Base-by-base conservation (phyloP, 2,888 invertebrate genomes). In the Bombylius major region DNA sequence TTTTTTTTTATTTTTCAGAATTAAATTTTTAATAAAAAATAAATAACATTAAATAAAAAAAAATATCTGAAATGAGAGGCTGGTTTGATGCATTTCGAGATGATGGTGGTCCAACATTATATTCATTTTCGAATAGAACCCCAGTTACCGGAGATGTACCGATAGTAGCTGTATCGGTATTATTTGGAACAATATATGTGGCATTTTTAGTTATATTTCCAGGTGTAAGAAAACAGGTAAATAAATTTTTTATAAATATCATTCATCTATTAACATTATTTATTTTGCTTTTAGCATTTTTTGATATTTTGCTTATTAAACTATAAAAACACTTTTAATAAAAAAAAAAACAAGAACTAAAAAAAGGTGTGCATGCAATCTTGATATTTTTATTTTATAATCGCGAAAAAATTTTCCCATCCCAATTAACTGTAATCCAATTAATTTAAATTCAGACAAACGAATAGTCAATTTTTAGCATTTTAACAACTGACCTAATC, bases 61-160 rank as follows among this genome's bases (percentile, higher is more conserved):
- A 23, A 23, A 23, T 2, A 23, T 36, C 8, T 3, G 34, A 42
- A 42, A 91, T 90, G 90, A 89, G 83, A 83, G 93, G 93, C 77
- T 94, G 93, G 94, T 95, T 95, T 78, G 94, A 94, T 77, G 93
- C 94, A 63, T 97, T 96, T 81, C 89, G 97, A 72, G 87, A 86
- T 78, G 90, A 94, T 80, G 95, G 95, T 72, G 96, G 93, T 66
- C 97, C 97, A 64, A 96, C 96, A 66, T 84, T 95, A 63, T 98
- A 97, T 79, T 88, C 87, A 69, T 91, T 91, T 78, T 87, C 89
- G 75, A 94, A 95, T 78, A 83, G 96, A 66, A 97, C 96, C 46
- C 89, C 97, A 42, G 97, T 96, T 67, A 91, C 92, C 50, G 93
- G 92, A 23, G 98, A 98, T 76, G 86, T 92, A 56, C 86, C 88